A percentile compares a stretch with the other conserved stretches of the same genome.
These are phyloP conservation scores for Melipona bicolor DNA, from an alignment of 2,888 invertebrate species.

Conservation along the genomic window DNA sequence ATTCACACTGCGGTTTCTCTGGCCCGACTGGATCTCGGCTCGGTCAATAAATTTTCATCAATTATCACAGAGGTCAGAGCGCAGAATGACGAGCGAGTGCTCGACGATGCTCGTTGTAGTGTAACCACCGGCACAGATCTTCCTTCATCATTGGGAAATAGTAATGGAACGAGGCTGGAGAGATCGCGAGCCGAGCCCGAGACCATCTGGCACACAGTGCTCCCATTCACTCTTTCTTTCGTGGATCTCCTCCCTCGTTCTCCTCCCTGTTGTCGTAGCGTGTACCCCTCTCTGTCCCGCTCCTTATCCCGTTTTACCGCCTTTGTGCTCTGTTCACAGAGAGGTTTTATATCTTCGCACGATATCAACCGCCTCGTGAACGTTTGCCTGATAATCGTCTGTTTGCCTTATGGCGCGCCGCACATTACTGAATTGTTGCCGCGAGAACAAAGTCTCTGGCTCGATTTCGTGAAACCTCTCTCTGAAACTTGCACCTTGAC, in stretches of 20 bases:
- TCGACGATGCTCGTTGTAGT: constrained; percentile 23
- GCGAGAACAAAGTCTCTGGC: constrained; percentile 27
- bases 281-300: constrained; percentile 55
- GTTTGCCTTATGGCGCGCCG: constrained; percentile 43
- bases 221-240: constrained; percentile 73
- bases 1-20: constrained; percentile 13
- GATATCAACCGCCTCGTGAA: constrained; percentile 61
- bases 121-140: constrained; percentile 53
- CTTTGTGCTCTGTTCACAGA: constrained; percentile 61
- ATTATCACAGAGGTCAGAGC: constrained; percentile 48
- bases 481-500: background rate
- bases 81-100: constrained; percentile 1
- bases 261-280: constrained; percentile 45
- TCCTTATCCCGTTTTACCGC: constrained; percentile 61
- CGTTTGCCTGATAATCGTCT: constrained; percentile 50
- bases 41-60: constrained; percentile 48
- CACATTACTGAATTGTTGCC: constrained; percentile 14
- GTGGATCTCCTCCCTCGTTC: constrained; percentile 10
- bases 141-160: constrained; percentile 67
- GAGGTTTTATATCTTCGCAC: constrained; percentile 51
- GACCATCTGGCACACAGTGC: constrained; percentile 77
- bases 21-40: background rate
- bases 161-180: constrained; percentile 47
- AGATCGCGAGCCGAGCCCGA: constrained; percentile 49
- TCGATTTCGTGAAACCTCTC: background rate